Evolutionary conservation across 2,797 vertebrate species (phyloP).

Genomic region (Sebastes cheni): DNA sequence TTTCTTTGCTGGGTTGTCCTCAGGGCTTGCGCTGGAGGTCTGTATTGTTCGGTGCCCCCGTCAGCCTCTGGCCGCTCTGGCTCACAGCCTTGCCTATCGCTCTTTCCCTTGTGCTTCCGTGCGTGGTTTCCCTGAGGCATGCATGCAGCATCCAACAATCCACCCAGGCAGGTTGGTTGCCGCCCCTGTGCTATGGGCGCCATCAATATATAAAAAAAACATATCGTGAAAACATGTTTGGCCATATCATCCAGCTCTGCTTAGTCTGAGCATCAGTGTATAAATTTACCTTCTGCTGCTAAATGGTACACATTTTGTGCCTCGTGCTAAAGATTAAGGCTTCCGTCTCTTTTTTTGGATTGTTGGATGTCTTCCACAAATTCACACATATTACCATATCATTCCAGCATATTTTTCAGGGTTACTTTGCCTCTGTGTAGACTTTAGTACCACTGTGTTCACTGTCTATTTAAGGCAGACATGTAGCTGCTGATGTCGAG

Average conservation of each 20-base stretch:
- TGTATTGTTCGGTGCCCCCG: no score
- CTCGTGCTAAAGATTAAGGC: neutral
- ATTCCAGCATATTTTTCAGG: neutral
- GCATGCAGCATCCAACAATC: no score
- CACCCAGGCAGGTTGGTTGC: no score
- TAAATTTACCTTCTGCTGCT: neutral
- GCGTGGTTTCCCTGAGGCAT: no score
- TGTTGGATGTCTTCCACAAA: neutral
- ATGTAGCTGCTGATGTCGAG: neutral
- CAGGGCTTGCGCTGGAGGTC: no score
- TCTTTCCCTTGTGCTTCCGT: no score
- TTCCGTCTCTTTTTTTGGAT: neutral
- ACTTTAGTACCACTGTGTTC: neutral
- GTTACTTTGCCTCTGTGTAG: neutral
- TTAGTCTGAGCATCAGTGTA: neutral
- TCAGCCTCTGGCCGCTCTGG: no score
- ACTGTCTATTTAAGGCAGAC: constrained; percentile 23
- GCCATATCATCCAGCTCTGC: neutral
- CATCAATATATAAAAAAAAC: no score
- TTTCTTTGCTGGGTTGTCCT: no score
- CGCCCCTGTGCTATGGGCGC: accelerated
- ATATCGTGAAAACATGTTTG: neutral
- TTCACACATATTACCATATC: neutral
- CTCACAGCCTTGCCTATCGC: no score
- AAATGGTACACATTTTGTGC: neutral